Base-by-base conservation (phyloP, 2,113 vertebrate species). In the Astur gentilis region DNA sequence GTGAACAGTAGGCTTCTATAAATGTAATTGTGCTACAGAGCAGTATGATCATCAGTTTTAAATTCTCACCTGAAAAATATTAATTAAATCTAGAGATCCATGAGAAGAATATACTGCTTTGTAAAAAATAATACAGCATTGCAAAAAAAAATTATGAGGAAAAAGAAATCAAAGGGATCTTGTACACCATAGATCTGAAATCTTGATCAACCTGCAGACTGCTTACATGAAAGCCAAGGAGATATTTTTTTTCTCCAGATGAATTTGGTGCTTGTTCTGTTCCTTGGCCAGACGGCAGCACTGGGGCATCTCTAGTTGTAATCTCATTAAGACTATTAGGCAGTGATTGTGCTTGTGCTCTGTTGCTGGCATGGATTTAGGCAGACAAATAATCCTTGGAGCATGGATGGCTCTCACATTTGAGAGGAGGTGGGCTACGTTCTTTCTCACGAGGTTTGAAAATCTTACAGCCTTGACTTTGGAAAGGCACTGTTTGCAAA, bases 281-380 rank as follows among this genome's bases (percentile, higher is more conserved):
- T 77, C 91, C 32, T 95, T 40, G 52, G 49, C 72, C 54, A 87
- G 77, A 60, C 3, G 0, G 52, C 65, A 72, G 50, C 57, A 61
- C 66, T 50, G 66, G 50, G 50, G 54, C 78, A 84, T 93, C 54
- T 90, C 82, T 57, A 29, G 57, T 64, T 92, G 54, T 93, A 93
- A 97, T 92, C 89, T 96, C 80, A 44, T 85, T 90, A 92, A 23
- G 75, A 50, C 38, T 58, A 8, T 78, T 91, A 92, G 77, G 40
- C 87, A 90, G 54, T 54, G 45, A 21, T 67, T 90, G 62, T 58
- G 70, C 87, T 77, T 67, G 52, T 71, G 79, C 52, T 92, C 50
- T 55, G 85, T 47, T 73, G 32, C 65, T 90, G 49, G 55, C 58
- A 31, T 42, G 45, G 31, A n/a, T 40, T 88, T 49, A 50, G 79